These are phyloP conservation scores for Lateolabrax maculatus DNA, from an alignment of 2,797 vertebrate genomes.

Conservation along the genomic window DNA sequence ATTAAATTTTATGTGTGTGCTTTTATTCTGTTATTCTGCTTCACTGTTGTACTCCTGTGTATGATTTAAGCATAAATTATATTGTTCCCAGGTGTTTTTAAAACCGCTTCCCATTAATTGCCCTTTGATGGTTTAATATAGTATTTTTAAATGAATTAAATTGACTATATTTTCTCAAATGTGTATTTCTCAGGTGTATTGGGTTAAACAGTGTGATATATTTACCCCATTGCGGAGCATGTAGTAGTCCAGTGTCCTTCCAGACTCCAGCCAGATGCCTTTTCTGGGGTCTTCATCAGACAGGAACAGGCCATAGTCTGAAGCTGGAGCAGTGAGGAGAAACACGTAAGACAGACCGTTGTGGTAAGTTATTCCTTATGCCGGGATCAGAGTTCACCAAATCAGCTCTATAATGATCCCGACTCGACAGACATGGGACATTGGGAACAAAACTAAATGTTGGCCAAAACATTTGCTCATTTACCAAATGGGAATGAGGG, in stretches of 20 bases:
- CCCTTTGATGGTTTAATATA: not conserved
- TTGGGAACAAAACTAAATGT: not conserved
- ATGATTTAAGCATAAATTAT: not conserved
- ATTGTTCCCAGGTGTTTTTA: not conserved
- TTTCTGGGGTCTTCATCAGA: slow-evolving; percentile 98
- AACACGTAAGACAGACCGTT: not conserved
- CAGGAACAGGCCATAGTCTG: slow-evolving; percentile 96
- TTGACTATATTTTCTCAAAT: not conserved
- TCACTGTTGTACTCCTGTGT: not conserved
- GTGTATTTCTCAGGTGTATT: too few relatives aligned
- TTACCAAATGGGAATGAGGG: not conserved
- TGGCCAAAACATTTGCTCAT: not conserved
- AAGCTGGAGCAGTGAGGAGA: slow-evolving; percentile 83
- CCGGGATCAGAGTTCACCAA: not conserved
- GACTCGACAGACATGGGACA: not conserved
- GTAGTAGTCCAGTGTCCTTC: slow-evolving; percentile 97
- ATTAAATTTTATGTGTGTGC: slow-evolving; percentile 11
- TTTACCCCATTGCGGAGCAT: slow-evolving; percentile 99
- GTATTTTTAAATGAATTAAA: not conserved
- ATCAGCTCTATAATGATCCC: not conserved
- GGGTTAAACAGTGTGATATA: slow-evolving; percentile 6
- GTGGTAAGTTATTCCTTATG: slow-evolving; percentile 2
- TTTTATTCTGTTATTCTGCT: slow-evolving; percentile 9
- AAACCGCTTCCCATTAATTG: not conserved
- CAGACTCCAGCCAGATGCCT: slow-evolving; percentile 99